Conservation (phyloP, 2,113 vertebrate species). For the Eublepharis macularius region DNA sequence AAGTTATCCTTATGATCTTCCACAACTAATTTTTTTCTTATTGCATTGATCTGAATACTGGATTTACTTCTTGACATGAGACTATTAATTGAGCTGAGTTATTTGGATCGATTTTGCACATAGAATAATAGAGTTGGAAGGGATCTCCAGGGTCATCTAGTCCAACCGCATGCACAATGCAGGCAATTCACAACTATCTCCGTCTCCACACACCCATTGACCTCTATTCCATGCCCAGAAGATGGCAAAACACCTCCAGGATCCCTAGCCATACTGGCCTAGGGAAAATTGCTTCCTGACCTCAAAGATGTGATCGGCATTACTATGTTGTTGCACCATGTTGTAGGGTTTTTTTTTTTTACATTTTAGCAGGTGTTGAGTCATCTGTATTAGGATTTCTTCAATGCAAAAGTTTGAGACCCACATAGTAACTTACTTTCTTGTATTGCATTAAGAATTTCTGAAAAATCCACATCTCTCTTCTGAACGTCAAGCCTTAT, state of each 20-base stretch:
- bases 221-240: too few relatives aligned
- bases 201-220: too few relatives aligned
- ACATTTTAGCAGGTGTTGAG: slow-evolving; percentile 16
- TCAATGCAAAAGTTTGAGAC: slow-evolving; percentile 48
- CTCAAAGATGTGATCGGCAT: too few relatives aligned
- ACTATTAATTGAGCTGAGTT: not conserved
- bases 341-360: not conserved
- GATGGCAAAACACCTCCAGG: too few relatives aligned
- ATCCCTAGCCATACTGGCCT: too few relatives aligned
- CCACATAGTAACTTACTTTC: slow-evolving; percentile 78
- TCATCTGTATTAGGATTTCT: slow-evolving; percentile 31
- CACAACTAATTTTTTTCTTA: not conserved
- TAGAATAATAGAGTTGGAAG: too few relatives aligned
- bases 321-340: too few relatives aligned
- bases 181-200: too few relatives aligned
- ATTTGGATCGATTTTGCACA: not conserved
- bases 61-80: not conserved
- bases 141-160: too few relatives aligned
- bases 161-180: too few relatives aligned
- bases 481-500: slow-evolving; percentile 72
- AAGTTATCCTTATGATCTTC: not conserved
- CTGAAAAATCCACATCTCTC: slow-evolving; percentile 82
- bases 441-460: slow-evolving; percentile 84
- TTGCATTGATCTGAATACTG: not conserved
- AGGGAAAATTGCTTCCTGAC: too few relatives aligned